Conservation (phyloP, 2,797 vertebrate genomes). For the Notoglanidium macrostoma region DNA sequence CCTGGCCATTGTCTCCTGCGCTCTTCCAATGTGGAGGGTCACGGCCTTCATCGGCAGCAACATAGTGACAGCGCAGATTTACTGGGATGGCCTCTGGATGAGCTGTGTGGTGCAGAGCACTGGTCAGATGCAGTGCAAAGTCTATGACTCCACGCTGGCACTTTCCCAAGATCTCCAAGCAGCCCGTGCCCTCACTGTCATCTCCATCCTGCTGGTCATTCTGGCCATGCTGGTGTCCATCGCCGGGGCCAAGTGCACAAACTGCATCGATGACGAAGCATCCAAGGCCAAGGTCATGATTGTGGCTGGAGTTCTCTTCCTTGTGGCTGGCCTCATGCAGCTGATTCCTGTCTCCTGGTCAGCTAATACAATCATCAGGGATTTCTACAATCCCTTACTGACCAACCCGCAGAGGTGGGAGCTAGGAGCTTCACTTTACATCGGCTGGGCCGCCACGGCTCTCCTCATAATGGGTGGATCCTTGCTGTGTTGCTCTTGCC, state of each 20-base stretch:
- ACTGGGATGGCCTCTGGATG: constrained; percentile 92
- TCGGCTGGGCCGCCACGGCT: constrained; percentile 86
- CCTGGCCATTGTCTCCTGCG: constrained; percentile 84
- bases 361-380: constrained; percentile 89
- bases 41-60: constrained; percentile 91
- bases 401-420: constrained; percentile 83
- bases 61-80: constrained; percentile 89
- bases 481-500: constrained; percentile 91
- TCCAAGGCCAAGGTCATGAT: constrained; percentile 93
- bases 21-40: constrained; percentile 90
- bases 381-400: constrained; percentile 90
- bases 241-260: constrained; percentile 91
- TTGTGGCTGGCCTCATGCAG: constrained; percentile 84
- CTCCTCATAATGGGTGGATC: constrained; percentile 86
- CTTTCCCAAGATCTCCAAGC: constrained; percentile 88
- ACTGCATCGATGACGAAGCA: constrained; percentile 89
- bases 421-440: constrained; percentile 86
- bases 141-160: constrained; percentile 86
- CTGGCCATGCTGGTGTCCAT: constrained; percentile 86
- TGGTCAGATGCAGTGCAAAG: constrained; percentile 88
- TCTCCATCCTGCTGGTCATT: constrained; percentile 83
- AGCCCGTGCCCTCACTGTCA: constrained; percentile 84
- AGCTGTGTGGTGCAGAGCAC: constrained; percentile 89
- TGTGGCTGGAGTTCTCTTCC: constrained; percentile 85
- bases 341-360: constrained; percentile 93